Conservation (phyloP, 2,888 invertebrate genomes). For the Polydrusus cervinus region DNA sequence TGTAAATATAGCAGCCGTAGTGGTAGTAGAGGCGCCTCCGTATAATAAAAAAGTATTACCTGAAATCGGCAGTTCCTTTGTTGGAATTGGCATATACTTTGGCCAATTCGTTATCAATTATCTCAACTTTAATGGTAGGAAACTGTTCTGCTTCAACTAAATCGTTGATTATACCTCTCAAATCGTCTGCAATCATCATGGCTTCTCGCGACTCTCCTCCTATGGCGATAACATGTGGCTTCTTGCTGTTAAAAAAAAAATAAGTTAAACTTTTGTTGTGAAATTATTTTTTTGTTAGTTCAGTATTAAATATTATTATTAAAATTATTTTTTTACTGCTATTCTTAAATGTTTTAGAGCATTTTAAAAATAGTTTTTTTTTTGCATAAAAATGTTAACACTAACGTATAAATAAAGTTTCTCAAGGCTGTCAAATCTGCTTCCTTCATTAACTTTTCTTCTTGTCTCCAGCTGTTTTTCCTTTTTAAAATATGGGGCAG, state of each 20-base stretch:
- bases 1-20: not conserved
- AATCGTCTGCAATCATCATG: slow-evolving; percentile 84
- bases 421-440: slow-evolving; percentile 79
- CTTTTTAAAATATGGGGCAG: slow-evolving; percentile 90
- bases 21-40: no score
- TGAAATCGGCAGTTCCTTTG: slow-evolving; percentile 74
- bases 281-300: no score
- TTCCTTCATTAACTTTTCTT: slow-evolving; percentile 78
- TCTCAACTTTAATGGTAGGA: slow-evolving; percentile 89
- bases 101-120: slow-evolving; percentile 94
- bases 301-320: no score
- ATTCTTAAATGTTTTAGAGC: no score
- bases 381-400: not conserved
- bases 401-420: slow-evolving; percentile 84
- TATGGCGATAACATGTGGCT: slow-evolving; percentile 89
- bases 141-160: slow-evolving; percentile 90
- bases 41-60: slow-evolving; percentile 26
- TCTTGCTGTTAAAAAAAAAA: slow-evolving; percentile 74
- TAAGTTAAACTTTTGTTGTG: not conserved
- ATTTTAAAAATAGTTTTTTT: no score
- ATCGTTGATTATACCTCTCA: slow-evolving; percentile 82
- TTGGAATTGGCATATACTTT: slow-evolving; percentile 94
- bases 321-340: no score
- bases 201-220: slow-evolving; percentile 95
- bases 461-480: slow-evolving; percentile 81